Evolutionary conservation across 2,888 invertebrate genomes (phyloP), one percentile per base, ranked within the genome.

Genomic region (Taphrorychus bicolor): DNA sequence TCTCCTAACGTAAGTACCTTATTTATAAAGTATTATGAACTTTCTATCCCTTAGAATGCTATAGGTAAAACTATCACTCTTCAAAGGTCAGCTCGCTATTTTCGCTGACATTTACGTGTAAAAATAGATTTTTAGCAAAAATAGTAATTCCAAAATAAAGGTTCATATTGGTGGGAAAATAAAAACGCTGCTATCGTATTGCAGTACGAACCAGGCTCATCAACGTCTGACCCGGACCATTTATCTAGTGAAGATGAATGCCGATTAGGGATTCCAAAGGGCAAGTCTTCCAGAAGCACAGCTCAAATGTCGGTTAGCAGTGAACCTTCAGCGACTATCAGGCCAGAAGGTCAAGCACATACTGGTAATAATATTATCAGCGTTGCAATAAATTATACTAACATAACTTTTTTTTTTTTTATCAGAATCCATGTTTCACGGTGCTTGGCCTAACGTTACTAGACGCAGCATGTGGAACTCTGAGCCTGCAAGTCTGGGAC

Each of bases 391-490:
- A n/a, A n/a, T 32, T 32, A 9, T 1, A 32, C 32, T n/a, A n/a
- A n/a, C n/a, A n/a, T n/a, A n/a, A n/a, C n/a, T n/a, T n/a, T n/a
- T n/a, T n/a, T n/a, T n/a, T n/a, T n/a, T n/a, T n/a, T n/a, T n/a
- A n/a, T n/a, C n/a, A 69, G 69, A 70, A 80, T 70, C 80, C 77
- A 81, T 86, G 63, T 86, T 86, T 75, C 87, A 87, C 74, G 88
- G 87, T n/a, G 86, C 87, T 11, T 88, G 88, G 88, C 87, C 87
- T 4, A 84, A 87, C 9, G 84, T 86, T 45, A 86, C 86, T 75
- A 83, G 81, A 74, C 59, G 62, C 7, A 59, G 49, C 32, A 78
- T 81, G 78, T 82, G 82, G 82, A 81, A 80, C 71, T 82, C 82
- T 0, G 82, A 82, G 73, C 81, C 81, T 7, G 76, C 77, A 17